Evolutionary conservation across 2,113 vertebrate species (phyloP), one percentile per base, ranked within the genome.

Genomic region (Sclerurus mexicanus): DNA sequence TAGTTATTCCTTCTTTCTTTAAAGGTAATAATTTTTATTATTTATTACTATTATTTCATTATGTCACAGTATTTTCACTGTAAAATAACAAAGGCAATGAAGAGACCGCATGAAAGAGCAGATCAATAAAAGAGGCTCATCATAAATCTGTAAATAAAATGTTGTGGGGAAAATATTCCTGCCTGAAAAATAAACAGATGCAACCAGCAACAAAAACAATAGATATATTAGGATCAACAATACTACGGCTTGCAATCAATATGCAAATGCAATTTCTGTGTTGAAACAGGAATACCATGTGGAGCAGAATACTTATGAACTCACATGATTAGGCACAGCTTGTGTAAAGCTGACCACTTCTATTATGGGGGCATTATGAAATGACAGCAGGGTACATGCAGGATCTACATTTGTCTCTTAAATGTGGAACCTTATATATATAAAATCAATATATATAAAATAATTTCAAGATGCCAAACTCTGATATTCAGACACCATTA

Each of bases 81-180:
- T 85, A 79, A 93, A 89, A 87, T 62, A 87, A 42, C 46, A 93
- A 66, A 84, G 24, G 10, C 60, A 90, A 50, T 78, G 42, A 91
- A 59, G 44, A 80, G 40, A 85, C n/a, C 14, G 74, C 35, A 52
- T 6, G 46, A 69, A 69, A 72, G 56, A 83, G 23, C n/a, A 87
- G 60, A 78, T 72, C 63, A 63, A 40, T 94, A 88, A 63, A 93
- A 83, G 31, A 59, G 7, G 31, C 33, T 82, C 37, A 80, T 91
- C 77, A 85, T 69, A 92, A 94, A 81, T 52, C 24, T 49, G 80
- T 89, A 96, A 91, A 87, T 84, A 94, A 95, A 85, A 44, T 30
- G 9, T 75, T 89, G 46, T 66, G 44, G n/a, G 46, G 15, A 87
- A 93, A 94, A 68, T 68, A 93, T 58, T 12, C 33, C 55, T 58